A percentile compares a stretch with the other conserved stretches of the same genome.
These are phyloP conservation scores for Callyntrura sp. DNA, from an alignment of 2,888 invertebrate species.

Conservation along the genomic window DNA sequence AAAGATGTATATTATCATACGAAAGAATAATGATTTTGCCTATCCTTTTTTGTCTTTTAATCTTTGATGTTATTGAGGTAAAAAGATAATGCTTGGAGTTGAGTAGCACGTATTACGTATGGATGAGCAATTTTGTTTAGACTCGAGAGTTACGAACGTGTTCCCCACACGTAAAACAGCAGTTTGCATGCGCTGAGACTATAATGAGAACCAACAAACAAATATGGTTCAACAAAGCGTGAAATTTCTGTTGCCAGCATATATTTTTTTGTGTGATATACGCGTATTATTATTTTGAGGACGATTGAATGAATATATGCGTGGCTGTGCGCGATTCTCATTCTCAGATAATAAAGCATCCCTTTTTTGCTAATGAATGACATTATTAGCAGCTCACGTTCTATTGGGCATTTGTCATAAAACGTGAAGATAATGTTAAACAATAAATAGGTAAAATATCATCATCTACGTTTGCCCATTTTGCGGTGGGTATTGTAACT, in stretches of 20 bases:
- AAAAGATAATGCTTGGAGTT: no score
- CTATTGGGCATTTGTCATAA: conserved; percentile 45
- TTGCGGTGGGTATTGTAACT: neutral
- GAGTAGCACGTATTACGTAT: neutral
- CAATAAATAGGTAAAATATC: conserved; percentile 19
- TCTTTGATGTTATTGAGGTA: no score
- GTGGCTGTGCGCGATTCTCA: neutral
- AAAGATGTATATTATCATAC: neutral
- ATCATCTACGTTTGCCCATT: neutral
- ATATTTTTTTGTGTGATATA: neutral
- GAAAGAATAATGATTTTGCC: neutral
- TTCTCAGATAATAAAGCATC: neutral
- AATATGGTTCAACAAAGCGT: conserved; percentile 64
- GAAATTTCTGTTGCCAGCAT: conserved; percentile 69
- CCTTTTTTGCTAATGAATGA: neutral
- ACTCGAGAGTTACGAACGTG: neutral
- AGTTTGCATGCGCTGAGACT: conserved; percentile 16
- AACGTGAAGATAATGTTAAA: neutral
- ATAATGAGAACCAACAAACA: conserved; percentile 4
- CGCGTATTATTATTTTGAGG: conserved; percentile 55
- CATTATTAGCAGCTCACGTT: conserved; percentile 40
- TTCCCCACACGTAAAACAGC: neutral
- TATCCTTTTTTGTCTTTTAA: neutral
- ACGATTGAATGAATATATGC: conserved; percentile 4
- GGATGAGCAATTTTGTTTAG: conserved; percentile 32